Evolutionary conservation across 2,888 invertebrate genomes (phyloP).

Genomic region (Meganola albula): DNA sequence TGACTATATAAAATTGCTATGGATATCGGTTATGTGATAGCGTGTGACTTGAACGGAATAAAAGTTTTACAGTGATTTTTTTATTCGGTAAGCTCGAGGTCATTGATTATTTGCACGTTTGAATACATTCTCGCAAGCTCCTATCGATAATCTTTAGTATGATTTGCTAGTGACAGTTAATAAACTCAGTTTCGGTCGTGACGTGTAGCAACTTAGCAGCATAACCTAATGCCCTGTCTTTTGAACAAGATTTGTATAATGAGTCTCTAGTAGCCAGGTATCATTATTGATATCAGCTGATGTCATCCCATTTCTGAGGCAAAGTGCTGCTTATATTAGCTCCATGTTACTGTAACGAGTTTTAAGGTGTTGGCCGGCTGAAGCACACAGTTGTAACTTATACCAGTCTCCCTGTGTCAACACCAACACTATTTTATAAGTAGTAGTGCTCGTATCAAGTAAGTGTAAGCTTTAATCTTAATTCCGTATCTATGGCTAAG

Average conservation of each 20-base stretch:
- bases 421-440: constrained; percentile 40
- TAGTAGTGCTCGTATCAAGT: constrained; percentile 46
- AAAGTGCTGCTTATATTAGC: constrained; percentile 24
- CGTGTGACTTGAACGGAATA: constrained; percentile 41
- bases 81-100: constrained; percentile 46
- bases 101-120: constrained; percentile 68
- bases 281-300: constrained; percentile 16
- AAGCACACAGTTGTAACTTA: constrained; percentile 6
- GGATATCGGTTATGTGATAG: constrained; percentile 48
- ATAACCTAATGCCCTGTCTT: neutral
- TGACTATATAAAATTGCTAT: constrained; percentile 41
- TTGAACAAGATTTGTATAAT: neutral
- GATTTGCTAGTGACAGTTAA: constrained; percentile 42
- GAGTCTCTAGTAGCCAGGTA: neutral
- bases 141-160: constrained; percentile 47
- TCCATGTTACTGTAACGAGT: constrained; percentile 31
- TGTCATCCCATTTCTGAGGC: constrained; percentile 21
- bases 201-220: constrained; percentile 21
- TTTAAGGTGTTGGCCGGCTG: constrained; percentile 27
- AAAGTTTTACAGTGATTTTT: constrained; percentile 48
- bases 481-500: constrained; percentile 58
- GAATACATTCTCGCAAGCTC: constrained; percentile 55
- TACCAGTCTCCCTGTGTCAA: constrained; percentile 23
- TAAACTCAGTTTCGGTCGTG: constrained; percentile 24
- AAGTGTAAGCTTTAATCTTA: constrained; percentile 53